Evolutionary conservation across 2,888 invertebrate species (phyloP).

Genomic region (Tachina grossa): DNA sequence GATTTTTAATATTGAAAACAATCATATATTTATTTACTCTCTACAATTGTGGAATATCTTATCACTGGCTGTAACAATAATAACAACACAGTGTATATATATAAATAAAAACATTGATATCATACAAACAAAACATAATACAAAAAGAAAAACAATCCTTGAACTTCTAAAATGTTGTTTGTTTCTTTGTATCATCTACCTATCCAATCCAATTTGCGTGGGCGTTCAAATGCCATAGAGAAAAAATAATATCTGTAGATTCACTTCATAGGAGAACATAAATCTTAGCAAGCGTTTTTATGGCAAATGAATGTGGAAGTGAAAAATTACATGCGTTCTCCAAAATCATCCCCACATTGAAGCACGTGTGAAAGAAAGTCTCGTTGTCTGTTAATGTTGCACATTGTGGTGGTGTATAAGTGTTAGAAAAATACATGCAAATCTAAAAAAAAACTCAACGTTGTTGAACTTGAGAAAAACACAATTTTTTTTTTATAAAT

Average conservation of each 20-base stretch:
- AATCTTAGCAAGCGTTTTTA: constrained; percentile 33
- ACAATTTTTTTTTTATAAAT: no score
- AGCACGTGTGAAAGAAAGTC: background rate
- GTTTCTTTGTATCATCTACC: no score
- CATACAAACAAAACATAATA: background rate
- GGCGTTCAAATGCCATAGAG: constrained; percentile 77
- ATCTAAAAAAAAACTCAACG: no score
- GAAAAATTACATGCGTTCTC: background rate
- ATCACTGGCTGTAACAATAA: background rate
- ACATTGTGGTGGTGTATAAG: no score
- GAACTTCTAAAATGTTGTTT: constrained; percentile 17
- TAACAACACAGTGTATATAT: background rate
- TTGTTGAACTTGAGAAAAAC: no score
- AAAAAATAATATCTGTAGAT: constrained; percentile 81
- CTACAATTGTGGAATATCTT: constrained; percentile 28
- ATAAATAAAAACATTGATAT: background rate
- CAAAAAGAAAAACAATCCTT: background rate
- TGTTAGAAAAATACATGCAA: no score
- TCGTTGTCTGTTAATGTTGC: no score
- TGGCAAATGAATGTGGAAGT: background rate
- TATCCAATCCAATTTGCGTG: constrained; percentile 75
- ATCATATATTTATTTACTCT: constrained; percentile 2
- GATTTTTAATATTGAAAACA: constrained; percentile 76
- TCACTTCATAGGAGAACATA: constrained; percentile 78
- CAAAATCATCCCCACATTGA: background rate